Conservation (phyloP, 2,888 invertebrate genomes). For the Mesodorylaimus sp. region DNA sequence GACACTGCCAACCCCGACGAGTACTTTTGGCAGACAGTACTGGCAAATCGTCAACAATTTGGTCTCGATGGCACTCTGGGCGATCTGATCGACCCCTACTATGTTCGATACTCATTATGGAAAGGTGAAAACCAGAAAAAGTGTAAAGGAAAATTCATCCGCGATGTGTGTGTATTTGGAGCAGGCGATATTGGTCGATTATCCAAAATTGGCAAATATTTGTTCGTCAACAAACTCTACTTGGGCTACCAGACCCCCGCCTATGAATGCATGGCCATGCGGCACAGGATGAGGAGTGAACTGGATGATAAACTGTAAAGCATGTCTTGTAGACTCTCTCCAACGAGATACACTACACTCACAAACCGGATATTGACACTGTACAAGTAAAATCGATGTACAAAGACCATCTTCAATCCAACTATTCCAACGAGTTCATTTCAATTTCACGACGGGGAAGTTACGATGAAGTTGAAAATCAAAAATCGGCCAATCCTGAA, state of each 20-base stretch:
- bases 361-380: too few relatives aligned
- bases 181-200: constrained; percentile 26
- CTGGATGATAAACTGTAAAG: too few relatives aligned
- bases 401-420: too few relatives aligned
- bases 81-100: not conserved
- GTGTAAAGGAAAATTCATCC: constrained; percentile 20
- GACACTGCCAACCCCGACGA: constrained; percentile 30
- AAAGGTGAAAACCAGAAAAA: not conserved
- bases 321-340: too few relatives aligned
- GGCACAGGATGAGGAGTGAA: not conserved
- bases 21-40: constrained; percentile 30
- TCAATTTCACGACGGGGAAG: constrained; percentile 66
- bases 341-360: too few relatives aligned
- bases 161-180: constrained; percentile 28
- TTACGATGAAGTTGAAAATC: constrained; percentile 72
- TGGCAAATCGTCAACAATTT: constrained; percentile 25
- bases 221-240: constrained; percentile 32
- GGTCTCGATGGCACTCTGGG: not conserved
- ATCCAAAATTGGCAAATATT: constrained; percentile 17
- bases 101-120: not conserved
- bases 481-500: constrained; percentile 54
- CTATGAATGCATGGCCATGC: constrained; percentile 18
- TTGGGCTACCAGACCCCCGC: constrained; percentile 21
- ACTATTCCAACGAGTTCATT: too few relatives aligned
- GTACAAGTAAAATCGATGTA: too few relatives aligned